These are phyloP conservation scores for Aplocera efformata DNA, from an alignment of 2,888 invertebrate genomes.

Conservation along the genomic window DNA sequence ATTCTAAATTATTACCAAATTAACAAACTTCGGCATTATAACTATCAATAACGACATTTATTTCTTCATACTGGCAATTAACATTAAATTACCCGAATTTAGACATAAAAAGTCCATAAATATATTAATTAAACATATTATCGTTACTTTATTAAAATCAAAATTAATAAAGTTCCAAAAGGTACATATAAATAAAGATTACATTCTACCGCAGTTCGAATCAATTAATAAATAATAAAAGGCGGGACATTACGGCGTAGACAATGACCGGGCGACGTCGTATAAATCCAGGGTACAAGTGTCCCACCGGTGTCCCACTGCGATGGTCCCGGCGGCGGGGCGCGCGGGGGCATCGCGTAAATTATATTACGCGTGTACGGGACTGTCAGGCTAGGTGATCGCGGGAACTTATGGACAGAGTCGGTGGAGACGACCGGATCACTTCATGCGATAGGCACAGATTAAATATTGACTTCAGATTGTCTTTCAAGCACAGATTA, in stretches of 20 bases:
- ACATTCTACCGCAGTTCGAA: slow-evolving; percentile 43
- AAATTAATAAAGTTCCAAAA: slow-evolving; percentile 21
- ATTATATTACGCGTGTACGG: slow-evolving; percentile 36
- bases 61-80: slow-evolving; percentile 23
- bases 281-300: slow-evolving; percentile 56
- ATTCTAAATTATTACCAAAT: slow-evolving; percentile 14
- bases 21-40: slow-evolving; percentile 11
- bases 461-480: too few relatives aligned
- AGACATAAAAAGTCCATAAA: slow-evolving; percentile 25
- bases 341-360: slow-evolving; percentile 41
- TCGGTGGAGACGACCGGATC: background rate
- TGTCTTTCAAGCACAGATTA: too few relatives aligned
- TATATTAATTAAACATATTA: slow-evolving; percentile 28
- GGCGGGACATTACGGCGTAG: slow-evolving; percentile 44
- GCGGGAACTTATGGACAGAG: slow-evolving; percentile 2
- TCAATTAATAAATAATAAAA: slow-evolving; percentile 68
- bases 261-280: slow-evolving; percentile 43
- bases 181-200: slow-evolving; percentile 29
- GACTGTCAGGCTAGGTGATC: slow-evolving; percentile 20
- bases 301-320: slow-evolving; percentile 43
- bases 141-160: slow-evolving; percentile 22
- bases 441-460: too few relatives aligned
- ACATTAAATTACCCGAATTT: slow-evolving; percentile 20
- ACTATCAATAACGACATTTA: slow-evolving; percentile 11
- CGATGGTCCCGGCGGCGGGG: slow-evolving; percentile 28